A percentile compares a stretch with the other conserved stretches of the same genome.
phyloP scores from a whole-genome alignment of 1,140 invertebrate species.

The Whitmania pigra region DNA sequence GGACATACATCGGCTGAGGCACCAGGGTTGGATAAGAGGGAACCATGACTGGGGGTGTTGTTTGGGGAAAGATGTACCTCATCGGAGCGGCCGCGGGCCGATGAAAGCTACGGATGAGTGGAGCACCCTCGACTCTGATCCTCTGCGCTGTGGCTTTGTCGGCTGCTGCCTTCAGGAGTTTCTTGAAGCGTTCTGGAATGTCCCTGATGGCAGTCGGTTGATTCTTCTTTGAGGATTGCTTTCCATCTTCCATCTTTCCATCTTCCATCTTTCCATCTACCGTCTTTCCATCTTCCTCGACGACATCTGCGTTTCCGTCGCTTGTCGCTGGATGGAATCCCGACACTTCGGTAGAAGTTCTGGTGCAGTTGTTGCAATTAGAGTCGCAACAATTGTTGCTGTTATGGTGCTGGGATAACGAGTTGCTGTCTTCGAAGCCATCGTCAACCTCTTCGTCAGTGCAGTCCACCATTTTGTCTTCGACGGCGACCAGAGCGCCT shows the following conservation, averaged over 20 bases:
- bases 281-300: too few species aligned
- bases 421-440: conserved; percentile 1
- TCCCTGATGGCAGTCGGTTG: not conserved
- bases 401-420: not conserved
- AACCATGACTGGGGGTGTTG: too few species aligned
- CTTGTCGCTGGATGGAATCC: not conserved
- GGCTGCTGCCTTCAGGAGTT: not conserved
- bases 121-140: not conserved
- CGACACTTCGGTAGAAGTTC: not conserved
- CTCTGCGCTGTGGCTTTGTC: not conserved
- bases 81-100: not conserved
- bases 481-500: too few species aligned
- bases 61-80: too few species aligned
- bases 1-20: too few species aligned
- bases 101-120: not conserved
- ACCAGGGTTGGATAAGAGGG: too few species aligned
- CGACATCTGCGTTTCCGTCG: too few species aligned
- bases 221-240: too few species aligned
- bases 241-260: too few species aligned
- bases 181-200: conserved; percentile 5
- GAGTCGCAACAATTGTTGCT: not conserved
- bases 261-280: too few species aligned
- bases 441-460: too few species aligned
- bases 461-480: too few species aligned
- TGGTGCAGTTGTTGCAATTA: not conserved